phyloP scores from a whole-genome alignment of 1,140 invertebrate species.

The Telenomus remus region DNA sequence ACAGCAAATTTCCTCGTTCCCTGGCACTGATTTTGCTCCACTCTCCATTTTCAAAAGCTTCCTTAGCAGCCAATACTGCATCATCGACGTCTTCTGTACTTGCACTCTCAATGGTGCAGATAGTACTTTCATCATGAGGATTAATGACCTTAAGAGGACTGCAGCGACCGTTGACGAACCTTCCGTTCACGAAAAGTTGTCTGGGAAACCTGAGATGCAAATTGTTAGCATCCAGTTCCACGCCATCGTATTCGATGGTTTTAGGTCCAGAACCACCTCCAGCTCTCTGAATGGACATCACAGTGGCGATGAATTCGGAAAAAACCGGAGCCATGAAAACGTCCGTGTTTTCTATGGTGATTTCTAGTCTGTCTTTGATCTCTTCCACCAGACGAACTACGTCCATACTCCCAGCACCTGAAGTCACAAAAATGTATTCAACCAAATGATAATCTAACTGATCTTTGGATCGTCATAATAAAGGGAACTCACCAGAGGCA shows the following conservation, averaged over 20 bases:
- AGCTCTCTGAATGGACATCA: slow-evolving; percentile 79
- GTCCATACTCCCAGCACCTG: slow-evolving; percentile 95
- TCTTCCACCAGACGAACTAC: slow-evolving; percentile 95
- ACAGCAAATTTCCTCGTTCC: slow-evolving; percentile 40
- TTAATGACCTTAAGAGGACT: slow-evolving; percentile 84
- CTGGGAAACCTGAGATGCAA: slow-evolving; percentile 89
- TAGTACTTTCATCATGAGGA: slow-evolving; percentile 89
- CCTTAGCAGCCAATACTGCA: slow-evolving; percentile 79
- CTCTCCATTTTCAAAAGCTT: slow-evolving; percentile 51
- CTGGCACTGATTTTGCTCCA: slow-evolving; percentile 54
- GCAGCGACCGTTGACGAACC: slow-evolving; percentile 87
- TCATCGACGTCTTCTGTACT: slow-evolving; percentile 87
- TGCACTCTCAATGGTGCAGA: slow-evolving; percentile 84
- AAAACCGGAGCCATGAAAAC: slow-evolving; percentile 95
- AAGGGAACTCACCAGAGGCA: slow-evolving; percentile 77
- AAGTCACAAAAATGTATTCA: slow-evolving; percentile 6
- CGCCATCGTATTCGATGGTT: slow-evolving; percentile 81
- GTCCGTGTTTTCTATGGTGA: slow-evolving; percentile 90
- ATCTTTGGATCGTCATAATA: too few relatives aligned
- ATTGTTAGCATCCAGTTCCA: slow-evolving; percentile 88
- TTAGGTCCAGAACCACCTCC: slow-evolving; percentile 75
- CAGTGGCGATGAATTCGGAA: slow-evolving; percentile 83
- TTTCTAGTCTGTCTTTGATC: slow-evolving; percentile 86
- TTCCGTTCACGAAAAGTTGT: slow-evolving; percentile 93
- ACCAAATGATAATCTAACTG: too few relatives aligned